These are phyloP conservation scores for Drosophila peninsularis DNA, from an alignment of 2,888 invertebrate genomes.

Conservation along the genomic window DNA sequence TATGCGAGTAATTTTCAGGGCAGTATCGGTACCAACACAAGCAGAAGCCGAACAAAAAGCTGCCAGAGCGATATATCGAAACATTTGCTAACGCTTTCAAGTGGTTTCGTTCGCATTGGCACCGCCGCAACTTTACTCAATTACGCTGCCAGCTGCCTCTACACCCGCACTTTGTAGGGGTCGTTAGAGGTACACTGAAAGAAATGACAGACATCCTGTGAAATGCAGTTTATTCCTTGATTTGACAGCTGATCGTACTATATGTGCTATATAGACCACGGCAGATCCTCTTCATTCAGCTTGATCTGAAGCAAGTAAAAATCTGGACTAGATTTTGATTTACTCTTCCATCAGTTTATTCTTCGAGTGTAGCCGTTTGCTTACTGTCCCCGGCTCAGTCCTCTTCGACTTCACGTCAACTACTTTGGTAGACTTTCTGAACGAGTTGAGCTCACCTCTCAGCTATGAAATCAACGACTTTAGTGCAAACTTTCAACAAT, in stretches of 20 bases:
- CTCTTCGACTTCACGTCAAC: conserved; percentile 68
- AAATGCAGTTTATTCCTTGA: no score
- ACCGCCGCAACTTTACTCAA: conserved; percentile 76
- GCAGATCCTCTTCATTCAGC: background rate
- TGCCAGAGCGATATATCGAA: conserved; percentile 71
- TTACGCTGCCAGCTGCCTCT: conserved; percentile 61
- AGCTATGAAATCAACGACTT: conserved; percentile 80
- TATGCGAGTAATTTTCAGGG: conserved; percentile 42
- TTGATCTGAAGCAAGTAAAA: no score
- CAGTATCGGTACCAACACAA: background rate
- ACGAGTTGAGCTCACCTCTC: conserved; percentile 80
- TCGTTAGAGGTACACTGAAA: conserved; percentile 1
- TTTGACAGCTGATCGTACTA: no score
- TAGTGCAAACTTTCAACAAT: conserved; percentile 79
- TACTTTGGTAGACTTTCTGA: conserved; percentile 80
- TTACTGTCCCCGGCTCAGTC: conserved; percentile 40
- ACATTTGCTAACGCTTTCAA: conserved; percentile 71
- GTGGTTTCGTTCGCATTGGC: conserved; percentile 70
- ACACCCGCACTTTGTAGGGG: background rate
- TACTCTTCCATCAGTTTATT: background rate
- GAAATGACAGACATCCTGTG: background rate
- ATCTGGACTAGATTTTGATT: background rate
- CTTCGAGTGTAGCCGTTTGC: conserved; percentile 5
- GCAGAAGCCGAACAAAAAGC: conserved; percentile 13
- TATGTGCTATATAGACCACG: background rate